phyloP scores from a whole-genome alignment of 2,888 invertebrate species.

The Congeria kusceri region DNA sequence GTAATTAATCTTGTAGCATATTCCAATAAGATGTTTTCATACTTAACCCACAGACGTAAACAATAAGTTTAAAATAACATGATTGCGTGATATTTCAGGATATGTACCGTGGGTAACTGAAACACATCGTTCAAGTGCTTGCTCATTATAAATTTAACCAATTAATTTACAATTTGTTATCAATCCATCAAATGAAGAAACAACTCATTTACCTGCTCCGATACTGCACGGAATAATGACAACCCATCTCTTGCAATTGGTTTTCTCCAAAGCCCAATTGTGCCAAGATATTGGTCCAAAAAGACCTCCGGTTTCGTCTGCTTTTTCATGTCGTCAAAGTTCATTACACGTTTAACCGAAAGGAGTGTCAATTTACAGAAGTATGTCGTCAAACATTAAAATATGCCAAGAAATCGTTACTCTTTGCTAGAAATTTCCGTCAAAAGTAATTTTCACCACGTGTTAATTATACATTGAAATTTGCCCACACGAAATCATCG shows the following conservation, averaged over 20 bases:
- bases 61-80: too few species aligned
- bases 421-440: background rate
- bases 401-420: too few species aligned
- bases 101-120: too few species aligned
- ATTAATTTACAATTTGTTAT: background rate
- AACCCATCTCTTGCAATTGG: conserved; percentile 95
- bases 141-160: too few species aligned
- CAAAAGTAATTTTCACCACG: background rate
- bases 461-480: background rate
- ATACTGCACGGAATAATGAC: conserved; percentile 94
- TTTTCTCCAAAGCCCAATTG: conserved; percentile 93
- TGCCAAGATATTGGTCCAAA: conserved; percentile 75
- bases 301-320: conserved; percentile 62
- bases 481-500: too few species aligned
- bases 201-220: conserved; percentile 90
- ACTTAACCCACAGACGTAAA: too few species aligned
- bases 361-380: background rate
- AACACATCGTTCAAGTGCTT: too few species aligned
- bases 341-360: conserved; percentile 29
- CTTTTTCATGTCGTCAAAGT: conserved; percentile 54
- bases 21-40: too few species aligned
- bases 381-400: too few species aligned
- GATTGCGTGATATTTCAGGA: too few species aligned
- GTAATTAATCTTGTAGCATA: too few species aligned
- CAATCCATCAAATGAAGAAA: too few species aligned